Base-by-base conservation (phyloP, 2,888 invertebrate genomes). In the Synergus umbraculus region DNA sequence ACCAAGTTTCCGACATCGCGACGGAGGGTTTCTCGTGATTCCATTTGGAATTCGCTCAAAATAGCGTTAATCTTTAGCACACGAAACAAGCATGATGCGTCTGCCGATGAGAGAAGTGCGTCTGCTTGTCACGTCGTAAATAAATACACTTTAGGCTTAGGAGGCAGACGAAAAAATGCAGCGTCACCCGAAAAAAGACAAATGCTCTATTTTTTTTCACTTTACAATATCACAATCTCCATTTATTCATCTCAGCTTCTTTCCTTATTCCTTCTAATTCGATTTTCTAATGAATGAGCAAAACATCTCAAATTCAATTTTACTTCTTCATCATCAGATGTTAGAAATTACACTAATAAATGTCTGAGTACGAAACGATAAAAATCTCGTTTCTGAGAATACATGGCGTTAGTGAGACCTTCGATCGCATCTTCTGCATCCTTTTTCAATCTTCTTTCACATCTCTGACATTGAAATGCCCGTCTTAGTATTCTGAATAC, bases 341-440 rank as follows among this genome's bases (percentile, higher is more conserved):
- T 41, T 58, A 10, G n/a, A 73, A 73, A 73, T 54, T 73, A n/a
- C 29, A 46, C 69, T 69, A 69, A 69, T 69, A 69, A 69, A 69
- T 69, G 29, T 69, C 37, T 37, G 49, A 54, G n/a, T 73, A 37
- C n/a, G 41, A 54, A 66, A 4, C 18, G 73, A 73, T 73, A 54
- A 58, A 7, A 73, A 73, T 73, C 73, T 54, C 54, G 41, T 37
- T 73, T 73, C 37, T 73, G 18, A n/a, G 54, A 73, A 73, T 54
- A 73, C 54, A 73, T 73, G 37, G 29, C 49, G n/a, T 37, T 41
- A 73, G 58, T 54, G 73, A 73, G 73, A 54, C 73, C 49, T 73
- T 73, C 73, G 54, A 41, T 49, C 10, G 37, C 54, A 73, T 54
- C 54, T 73, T 54, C 49, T 41, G 54, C 73, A 73, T 54, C 73